Evolutionary conservation across 2,888 invertebrate genomes (phyloP).

Genomic region (Cephus pulcher): DNA sequence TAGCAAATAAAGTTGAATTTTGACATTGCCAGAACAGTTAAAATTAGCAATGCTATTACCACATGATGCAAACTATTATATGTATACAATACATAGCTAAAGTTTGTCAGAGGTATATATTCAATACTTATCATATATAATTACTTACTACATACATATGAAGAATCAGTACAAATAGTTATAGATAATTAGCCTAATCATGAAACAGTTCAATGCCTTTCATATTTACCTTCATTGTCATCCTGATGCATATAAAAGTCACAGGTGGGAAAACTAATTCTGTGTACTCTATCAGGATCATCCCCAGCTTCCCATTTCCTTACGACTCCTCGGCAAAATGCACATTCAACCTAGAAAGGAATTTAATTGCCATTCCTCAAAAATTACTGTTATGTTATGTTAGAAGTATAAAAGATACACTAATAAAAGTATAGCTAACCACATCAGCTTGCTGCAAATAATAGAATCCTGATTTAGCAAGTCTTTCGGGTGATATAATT

Average conservation of each 20-base stretch:
- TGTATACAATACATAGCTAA: not conserved
- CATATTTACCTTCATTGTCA: constrained; percentile 39
- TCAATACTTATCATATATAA: not conserved
- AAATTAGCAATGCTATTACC: constrained; percentile 39
- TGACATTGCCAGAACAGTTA: constrained; percentile 49
- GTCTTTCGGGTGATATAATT: constrained; percentile 75
- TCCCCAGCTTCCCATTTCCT: constrained; percentile 75
- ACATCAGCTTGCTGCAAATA: constrained; percentile 78
- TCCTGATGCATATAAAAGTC: constrained; percentile 61
- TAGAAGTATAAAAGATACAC: not conserved
- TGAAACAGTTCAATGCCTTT: not conserved
- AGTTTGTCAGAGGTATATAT: not conserved
- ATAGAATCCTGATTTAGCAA: constrained; percentile 89
- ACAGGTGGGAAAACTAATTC: constrained; percentile 73
- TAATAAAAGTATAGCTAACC: constrained; percentile 50
- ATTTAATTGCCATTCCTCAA: constrained; percentile 2
- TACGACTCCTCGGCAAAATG: constrained; percentile 81
- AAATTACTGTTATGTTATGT: not conserved
- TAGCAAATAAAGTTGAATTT: constrained; percentile 27
- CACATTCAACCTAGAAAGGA: constrained; percentile 76
- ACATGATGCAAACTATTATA: not conserved
- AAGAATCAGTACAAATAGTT: not conserved
- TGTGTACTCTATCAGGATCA: constrained; percentile 77
- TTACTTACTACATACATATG: too few relatives aligned
- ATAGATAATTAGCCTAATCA: not conserved